Evolutionary conservation across 2,797 vertebrate species (phyloP).

Genomic region (Liasis olivaceus): DNA sequence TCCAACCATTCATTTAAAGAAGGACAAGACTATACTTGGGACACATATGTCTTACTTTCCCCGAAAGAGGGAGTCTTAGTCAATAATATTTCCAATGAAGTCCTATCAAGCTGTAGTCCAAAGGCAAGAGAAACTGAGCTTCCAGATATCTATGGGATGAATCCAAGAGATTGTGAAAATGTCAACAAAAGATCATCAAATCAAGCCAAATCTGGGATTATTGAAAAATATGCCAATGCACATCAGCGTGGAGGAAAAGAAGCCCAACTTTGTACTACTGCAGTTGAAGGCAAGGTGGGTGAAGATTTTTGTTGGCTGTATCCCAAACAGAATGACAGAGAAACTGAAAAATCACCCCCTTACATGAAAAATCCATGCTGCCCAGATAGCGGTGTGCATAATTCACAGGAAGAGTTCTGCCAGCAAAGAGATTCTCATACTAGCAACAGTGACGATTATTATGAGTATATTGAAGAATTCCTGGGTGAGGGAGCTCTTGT

Average conservation of each 20-base stretch:
- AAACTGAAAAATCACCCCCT: background rate
- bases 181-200: no score
- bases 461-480: constrained; percentile 10
- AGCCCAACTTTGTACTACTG: background rate
- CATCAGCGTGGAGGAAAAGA: background rate
- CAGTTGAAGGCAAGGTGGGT: background rate
- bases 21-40: background rate
- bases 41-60: background rate
- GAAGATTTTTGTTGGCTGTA: background rate
- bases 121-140: background rate
- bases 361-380: background rate
- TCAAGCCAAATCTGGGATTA: background rate
- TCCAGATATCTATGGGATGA: background rate
- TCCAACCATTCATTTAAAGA: background rate
- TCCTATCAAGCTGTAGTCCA: background rate
- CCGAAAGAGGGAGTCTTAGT: background rate
- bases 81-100: background rate
- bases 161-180: background rate
- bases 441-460: background rate
- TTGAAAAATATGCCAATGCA: background rate
- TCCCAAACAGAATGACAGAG: background rate
- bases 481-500: constrained; percentile 15
- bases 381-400: background rate
- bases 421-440: background rate
- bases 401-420: background rate